These are phyloP conservation scores for Actinostola sp. DNA, from an alignment of 92 coral and sea anemone genomes.

Conservation along the genomic window DNA sequence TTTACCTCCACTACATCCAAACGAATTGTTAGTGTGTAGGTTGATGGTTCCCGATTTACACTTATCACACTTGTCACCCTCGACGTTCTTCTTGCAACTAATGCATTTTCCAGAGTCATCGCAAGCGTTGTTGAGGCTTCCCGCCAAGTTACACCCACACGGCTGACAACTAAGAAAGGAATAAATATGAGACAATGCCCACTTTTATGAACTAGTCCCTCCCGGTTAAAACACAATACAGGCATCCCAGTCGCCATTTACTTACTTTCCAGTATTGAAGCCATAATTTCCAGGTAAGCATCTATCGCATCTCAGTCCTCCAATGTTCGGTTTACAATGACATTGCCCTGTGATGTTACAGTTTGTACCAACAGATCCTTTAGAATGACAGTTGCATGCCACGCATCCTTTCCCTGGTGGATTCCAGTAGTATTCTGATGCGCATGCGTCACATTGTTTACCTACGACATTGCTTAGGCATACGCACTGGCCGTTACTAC, in stretches of 20 bases:
- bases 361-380: constrained; percentile 68
- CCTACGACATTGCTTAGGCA: constrained; percentile 85
- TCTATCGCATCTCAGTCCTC: constrained; percentile 74
- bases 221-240: no score
- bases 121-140: constrained; percentile 56
- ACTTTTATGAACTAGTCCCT: no score
- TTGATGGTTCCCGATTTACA: constrained; percentile 74
- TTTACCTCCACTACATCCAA: constrained; percentile 98
- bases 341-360: constrained; percentile 90
- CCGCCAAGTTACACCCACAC: constrained; percentile 83
- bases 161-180: constrained; percentile 56
- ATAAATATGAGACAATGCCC: no score
- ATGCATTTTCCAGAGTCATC: constrained; percentile 58
- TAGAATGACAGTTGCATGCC: constrained; percentile 64
- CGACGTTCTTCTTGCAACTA: constrained; percentile 79
- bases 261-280: constrained; percentile 46
- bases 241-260: no score
- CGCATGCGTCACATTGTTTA: constrained; percentile 77
- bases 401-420: constrained; percentile 84
- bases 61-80: constrained; percentile 76
- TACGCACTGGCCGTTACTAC: constrained; percentile 77
- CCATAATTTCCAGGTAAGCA: constrained; percentile 90
- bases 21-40: constrained; percentile 73
- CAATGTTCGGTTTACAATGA: constrained; percentile 77
- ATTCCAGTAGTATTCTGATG: constrained; percentile 75